These are phyloP conservation scores for Amblyornis subalaris DNA, from an alignment of 2,113 vertebrate genomes.

Conservation along the genomic window DNA sequence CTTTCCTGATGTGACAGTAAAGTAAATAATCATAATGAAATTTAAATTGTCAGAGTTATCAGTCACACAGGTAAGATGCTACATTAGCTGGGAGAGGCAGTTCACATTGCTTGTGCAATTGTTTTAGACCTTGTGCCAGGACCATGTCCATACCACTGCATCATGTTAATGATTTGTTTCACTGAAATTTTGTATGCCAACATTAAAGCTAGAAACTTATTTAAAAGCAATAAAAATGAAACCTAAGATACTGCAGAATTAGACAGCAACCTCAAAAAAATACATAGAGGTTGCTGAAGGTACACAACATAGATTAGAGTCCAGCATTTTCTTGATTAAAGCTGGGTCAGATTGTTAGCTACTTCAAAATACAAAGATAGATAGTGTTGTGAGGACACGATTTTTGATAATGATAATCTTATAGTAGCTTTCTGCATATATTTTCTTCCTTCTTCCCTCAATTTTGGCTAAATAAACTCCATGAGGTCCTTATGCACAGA, in stretches of 20 bases:
- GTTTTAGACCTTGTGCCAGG: neutral
- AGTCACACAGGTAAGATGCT: neutral
- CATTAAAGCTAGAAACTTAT: neutral
- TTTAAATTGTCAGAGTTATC: neutral
- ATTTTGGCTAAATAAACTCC: neutral
- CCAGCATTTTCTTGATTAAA: neutral
- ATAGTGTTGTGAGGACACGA: neutral
- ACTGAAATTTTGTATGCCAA: neutral
- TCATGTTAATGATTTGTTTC: neutral
- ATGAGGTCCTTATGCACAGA: neutral
- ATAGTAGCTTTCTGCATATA: neutral
- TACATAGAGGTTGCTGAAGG: neutral
- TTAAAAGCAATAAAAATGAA: neutral
- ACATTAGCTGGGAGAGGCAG: neutral
- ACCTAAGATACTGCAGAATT: neutral
- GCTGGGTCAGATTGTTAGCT: neutral
- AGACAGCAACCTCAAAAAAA: neutral
- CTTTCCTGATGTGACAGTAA: neutral
- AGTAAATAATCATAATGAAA: neutral
- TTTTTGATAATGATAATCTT: neutral
- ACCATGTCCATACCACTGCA: neutral
- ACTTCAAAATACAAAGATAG: neutral
- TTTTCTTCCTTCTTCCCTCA: neutral
- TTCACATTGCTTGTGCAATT: neutral
- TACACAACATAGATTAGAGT: neutral